Evolutionary conservation across 1,140 invertebrate species (phyloP), one percentile per base, ranked within the genome.

Genomic region (Drosophila oshimai): DNA sequence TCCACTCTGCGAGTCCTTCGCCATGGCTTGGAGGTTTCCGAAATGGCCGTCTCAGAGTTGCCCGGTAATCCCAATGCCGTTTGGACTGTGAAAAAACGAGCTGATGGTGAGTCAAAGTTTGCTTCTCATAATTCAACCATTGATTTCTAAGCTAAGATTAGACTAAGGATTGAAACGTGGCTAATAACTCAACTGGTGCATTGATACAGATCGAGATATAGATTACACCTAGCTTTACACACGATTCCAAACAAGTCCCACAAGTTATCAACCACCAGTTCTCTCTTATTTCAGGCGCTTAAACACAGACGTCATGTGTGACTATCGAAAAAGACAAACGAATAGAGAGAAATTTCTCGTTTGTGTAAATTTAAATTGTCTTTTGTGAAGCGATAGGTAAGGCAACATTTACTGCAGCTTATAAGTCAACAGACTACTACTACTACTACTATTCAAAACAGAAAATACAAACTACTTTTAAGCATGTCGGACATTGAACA

Each of bases 21-120:
- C 36, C 99, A 99, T 92, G 99, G 99, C 83, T 92, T 99, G 9
- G 99, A 99, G 93, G 98, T 96, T 1, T 98, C 98, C 0, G 99
- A 99, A 92, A 99, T 99, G 99, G 99, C 99, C 76, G 98, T 99
- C 3, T 99, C 98, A 41, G 99, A 99, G 92, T 92, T 99, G 67
- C 99, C 99, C 9, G 98, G 98, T 91, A 99, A 98, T 91, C 99
- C 99, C 6, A 99, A 99, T 93, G 98, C 98, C 87, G 99, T 99
- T 4, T 99, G 99, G 99, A 99, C 99, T 26, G 98, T 99, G 1
- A 98, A 99, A 91, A 94, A 96, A 90, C 95, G 97, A 91, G 94
- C 96, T 90, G 99, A 99, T 93, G 90, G 90, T 91, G 69, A 90
- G 90, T 91, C 12, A 17, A 10, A 31, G n/a, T n/a, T n/a, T 7